Percentiles rank a stretch among this genome's conserved stretches.
Evolutionary conservation across 2,797 vertebrate genomes (phyloP).

Genomic region (Gymnocypris eckloni): DNA sequence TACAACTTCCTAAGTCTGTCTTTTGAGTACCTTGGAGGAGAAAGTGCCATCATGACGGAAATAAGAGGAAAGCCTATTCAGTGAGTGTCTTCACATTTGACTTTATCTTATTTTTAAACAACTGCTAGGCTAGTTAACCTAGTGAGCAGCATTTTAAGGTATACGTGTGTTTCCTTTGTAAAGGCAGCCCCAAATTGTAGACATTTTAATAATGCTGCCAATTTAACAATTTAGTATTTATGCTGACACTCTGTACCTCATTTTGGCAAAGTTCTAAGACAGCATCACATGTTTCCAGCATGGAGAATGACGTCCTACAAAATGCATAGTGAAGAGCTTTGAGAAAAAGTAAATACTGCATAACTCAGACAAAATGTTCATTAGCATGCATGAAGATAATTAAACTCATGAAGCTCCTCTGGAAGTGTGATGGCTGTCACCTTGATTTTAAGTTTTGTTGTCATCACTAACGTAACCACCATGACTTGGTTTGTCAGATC

Average conservation of each 20-base stretch:
- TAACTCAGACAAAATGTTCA: background rate
- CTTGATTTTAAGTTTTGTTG: background rate
- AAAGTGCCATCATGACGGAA: slow-evolving; percentile 96
- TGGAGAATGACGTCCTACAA: background rate
- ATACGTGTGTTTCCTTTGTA: background rate
- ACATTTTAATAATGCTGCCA: background rate
- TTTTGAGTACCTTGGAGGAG: slow-evolving; percentile 96
- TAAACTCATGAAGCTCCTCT: background rate
- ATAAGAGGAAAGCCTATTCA: slow-evolving; percentile 92
- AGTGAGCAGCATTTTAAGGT: background rate
- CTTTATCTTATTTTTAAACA: background rate
- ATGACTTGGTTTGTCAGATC: background rate
- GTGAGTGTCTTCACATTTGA: slow-evolving; percentile 76
- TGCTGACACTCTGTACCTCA: background rate
- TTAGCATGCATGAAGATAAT: background rate
- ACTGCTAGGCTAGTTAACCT: background rate
- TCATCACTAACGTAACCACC: background rate
- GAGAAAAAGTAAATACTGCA: too few relatives aligned
- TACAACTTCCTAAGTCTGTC: slow-evolving; percentile 98
- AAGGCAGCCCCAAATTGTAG: background rate
- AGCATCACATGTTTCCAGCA: background rate
- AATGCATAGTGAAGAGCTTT: background rate
- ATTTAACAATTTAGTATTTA: background rate
- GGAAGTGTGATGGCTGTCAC: background rate
- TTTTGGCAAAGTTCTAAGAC: background rate